Base-by-base conservation (phyloP, 2,797 vertebrate genomes). In the Malurus leucopterus region DNA sequence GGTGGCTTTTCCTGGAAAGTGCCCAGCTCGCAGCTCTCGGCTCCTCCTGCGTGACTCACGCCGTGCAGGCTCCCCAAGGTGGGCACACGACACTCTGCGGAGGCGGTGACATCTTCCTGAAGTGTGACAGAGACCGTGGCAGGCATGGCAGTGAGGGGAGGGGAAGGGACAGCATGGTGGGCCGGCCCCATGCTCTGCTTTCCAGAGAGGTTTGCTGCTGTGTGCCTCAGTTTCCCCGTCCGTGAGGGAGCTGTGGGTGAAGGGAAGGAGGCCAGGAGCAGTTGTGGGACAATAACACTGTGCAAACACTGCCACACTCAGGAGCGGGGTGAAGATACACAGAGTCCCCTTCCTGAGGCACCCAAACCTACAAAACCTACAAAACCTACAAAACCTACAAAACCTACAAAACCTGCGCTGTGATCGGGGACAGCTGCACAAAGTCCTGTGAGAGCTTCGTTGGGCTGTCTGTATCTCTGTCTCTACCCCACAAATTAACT, bases 271-370 rank as follows among this genome's bases (percentile, higher is more conserved):
- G 4, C 22, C 75, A 64, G 67, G 89, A 82, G 70, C 61, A 49
- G 65, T 20, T 69, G 78, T 8, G 65, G 27, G 91, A 43, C 74
- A 91, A 36, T 61, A 92, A 95, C 47, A 4, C 91, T 95, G 94
- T 89, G 93, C 85, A 89, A 86, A 95, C 30, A 92, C 64, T 95
- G 94, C 94, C 94, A 94, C 94, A 76, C 93, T 82, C 92, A 95
- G 93, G 95, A 93, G 15, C 18, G 58, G 92, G 84, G 71, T 16
- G 90, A 95, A 92, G 92, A 93, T 92, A 94, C 92, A 93, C 57
- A 13, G 67, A 61, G 80, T 74, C 17, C 92, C 88, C 91, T 79
- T 43, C 80, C 88, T 46, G 55, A 93, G 77, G 63, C 61, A 62
- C 51, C 84, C 29, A 44, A 58, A 22, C 84, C 93, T 43, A 44